Percentiles rank a stretch among this genome's conserved stretches.
These are phyloP conservation scores for Leucophenga montana DNA, from an alignment of 2,888 invertebrate genomes.

Conservation along the genomic window DNA sequence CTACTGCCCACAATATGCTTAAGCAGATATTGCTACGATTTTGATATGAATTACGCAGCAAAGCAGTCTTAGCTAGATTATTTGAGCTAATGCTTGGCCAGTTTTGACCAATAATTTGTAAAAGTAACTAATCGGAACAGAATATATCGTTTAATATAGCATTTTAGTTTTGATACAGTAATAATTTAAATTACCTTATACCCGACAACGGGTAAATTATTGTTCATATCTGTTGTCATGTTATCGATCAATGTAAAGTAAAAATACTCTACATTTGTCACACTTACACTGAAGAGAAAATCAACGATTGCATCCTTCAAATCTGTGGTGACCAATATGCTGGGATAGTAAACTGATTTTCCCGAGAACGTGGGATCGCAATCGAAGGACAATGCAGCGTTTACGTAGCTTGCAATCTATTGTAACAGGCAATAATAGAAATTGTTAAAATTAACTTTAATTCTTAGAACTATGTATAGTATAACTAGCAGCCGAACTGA, in stretches of 20 bases:
- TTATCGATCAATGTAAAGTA: conserved; percentile 81
- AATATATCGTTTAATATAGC: background rate
- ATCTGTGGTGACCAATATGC: conserved; percentile 57
- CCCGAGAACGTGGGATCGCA: conserved; percentile 68
- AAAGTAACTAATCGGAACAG: conserved; percentile 74
- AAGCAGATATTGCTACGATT: conserved; percentile 83
- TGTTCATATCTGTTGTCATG: conserved; percentile 82
- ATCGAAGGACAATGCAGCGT: conserved; percentile 61
- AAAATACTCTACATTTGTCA: conserved; percentile 79
- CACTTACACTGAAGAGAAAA: conserved; percentile 77
- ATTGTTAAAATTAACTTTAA: too few species aligned
- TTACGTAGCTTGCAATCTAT: conserved; percentile 65
- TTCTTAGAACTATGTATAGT: too few species aligned
- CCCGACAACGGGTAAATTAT: conserved; percentile 76
- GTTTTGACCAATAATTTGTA: conserved; percentile 80
- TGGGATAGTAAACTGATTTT: conserved; percentile 66
- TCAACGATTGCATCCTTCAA: conserved; percentile 57
- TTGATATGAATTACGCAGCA: conserved; percentile 82
- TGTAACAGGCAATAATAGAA: too few species aligned
- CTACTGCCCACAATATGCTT: conserved; percentile 84
- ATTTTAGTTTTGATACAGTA: background rate
- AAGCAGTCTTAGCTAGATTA: conserved; percentile 78
- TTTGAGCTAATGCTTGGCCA: conserved; percentile 78
- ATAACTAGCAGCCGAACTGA: too few species aligned
- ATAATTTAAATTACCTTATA: conserved; percentile 74